Base-by-base conservation (phyloP, 2,113 vertebrate genomes). In the Euleptes europaea region DNA sequence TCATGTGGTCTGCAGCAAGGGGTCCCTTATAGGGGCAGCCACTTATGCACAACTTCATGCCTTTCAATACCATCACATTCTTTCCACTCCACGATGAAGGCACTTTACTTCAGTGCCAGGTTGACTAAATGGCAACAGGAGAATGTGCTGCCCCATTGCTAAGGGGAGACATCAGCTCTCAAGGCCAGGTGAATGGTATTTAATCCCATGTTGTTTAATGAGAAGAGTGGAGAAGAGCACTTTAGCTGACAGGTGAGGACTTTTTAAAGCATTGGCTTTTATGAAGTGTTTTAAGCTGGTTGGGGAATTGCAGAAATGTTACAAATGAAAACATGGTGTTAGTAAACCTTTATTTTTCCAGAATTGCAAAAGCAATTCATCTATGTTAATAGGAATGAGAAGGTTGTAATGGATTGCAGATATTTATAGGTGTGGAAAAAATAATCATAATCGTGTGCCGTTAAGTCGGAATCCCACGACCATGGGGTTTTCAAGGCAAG, bases 371-470 rank as follows among this genome's bases (percentile, higher is more conserved):
- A 78, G 42, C 0, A 65, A 72, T 44, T 47, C n/a, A 78, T 84
- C 13, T 66, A 1, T 57, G 57, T 70, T 72, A 87, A 85, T 78
- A 71, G 88, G 78, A 17, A 82, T 60, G 83, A 80, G n/a, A 8
- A 90, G 26, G 60, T 63, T 9, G 23, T 10, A 63, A 4, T 23
- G 9, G 60, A 63, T 63, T 63, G 5, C 8, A 63, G 26, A 63
- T 63, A 63, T 63, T 63, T 63, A 63, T 28, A 23, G 54, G 60
- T 63, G 26, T 26, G 26, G 60, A 4, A 63, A 63, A 57, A 57
- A 13, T 49, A 8, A 57, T 57, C 2, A 4, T 57, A 57, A 23
- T 23, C 21, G 51, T 23, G 4, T 21, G 6, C 54, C 19, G 21
- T 57, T 19, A 57, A 57, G 21, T 21, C 19, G 5, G 3, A 57